Conservation (phyloP, 1,140 invertebrate genomes). For the Hirudo medicinalis region DNA sequence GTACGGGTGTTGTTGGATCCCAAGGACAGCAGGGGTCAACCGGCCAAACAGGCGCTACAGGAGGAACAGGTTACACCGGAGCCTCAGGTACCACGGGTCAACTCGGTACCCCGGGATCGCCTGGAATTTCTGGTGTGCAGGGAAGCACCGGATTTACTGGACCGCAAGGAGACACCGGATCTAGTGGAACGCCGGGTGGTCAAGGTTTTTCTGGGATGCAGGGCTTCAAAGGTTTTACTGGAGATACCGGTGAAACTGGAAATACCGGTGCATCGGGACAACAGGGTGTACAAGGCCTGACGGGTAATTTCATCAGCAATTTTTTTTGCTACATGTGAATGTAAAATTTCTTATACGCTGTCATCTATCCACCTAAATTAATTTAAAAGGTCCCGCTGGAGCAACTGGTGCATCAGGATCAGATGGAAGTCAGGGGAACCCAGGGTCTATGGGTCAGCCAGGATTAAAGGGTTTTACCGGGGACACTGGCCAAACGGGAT, state of each 20-base stretch:
- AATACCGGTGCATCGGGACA: conserved; percentile 21
- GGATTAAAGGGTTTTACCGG: conserved; percentile 2
- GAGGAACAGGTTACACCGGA: neutral
- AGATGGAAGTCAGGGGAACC: neutral
- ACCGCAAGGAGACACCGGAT: conserved; percentile 54
- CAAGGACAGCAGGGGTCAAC: conserved; percentile 3
- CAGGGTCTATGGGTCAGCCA: neutral
- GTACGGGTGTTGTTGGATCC: neutral
- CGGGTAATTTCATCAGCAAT: neutral
- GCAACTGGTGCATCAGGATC: neutral
- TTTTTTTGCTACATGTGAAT: no score
- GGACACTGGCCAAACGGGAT: neutral
- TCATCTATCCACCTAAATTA: no score
- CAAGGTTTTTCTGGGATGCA: conserved; percentile 40
- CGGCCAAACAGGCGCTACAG: conserved; percentile 5
- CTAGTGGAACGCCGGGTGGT: conserved; percentile 28
- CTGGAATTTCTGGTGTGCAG: neutral
- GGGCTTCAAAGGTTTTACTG: conserved; percentile 3
- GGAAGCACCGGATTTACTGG: conserved; percentile 8
- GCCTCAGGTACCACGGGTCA: conserved; percentile 2
- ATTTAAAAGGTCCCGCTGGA: neutral
- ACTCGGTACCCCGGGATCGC: conserved; percentile 26
- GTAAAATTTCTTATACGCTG: no score
- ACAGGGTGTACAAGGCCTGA: conserved; percentile 4
- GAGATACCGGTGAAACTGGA: conserved; percentile 16